phyloP scores from a whole-genome alignment of 2,888 invertebrate genomes.

The Glyphotaelius pellucidus region DNA sequence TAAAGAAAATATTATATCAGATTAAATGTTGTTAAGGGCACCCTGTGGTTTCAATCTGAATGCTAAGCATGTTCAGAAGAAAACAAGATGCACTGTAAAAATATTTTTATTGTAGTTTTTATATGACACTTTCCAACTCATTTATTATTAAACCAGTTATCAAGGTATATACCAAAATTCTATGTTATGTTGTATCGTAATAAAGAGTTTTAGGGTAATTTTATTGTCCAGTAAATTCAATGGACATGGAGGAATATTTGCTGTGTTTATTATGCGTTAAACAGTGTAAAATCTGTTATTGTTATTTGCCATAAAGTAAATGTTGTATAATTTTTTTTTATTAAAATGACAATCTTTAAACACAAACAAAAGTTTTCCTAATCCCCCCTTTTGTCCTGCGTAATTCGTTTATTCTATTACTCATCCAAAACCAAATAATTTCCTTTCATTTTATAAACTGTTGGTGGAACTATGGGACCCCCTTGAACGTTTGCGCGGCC shows the following conservation, averaged over 20 bases:
- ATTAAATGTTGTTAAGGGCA: background rate
- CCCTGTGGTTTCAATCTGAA: background rate
- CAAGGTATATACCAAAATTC: background rate
- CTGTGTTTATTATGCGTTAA: background rate
- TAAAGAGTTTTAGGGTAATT: background rate
- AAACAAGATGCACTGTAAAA: background rate
- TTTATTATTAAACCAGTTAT: background rate
- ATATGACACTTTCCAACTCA: background rate
- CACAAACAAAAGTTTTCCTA: background rate
- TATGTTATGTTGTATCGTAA: background rate
- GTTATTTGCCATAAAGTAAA: background rate
- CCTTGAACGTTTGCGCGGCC: too few species aligned
- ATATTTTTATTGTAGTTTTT: background rate
- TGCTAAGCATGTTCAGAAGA: background rate
- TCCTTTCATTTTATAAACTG: background rate
- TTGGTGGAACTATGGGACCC: too few species aligned
- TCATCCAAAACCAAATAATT: background rate
- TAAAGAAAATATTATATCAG: background rate
- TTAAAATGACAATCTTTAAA: background rate
- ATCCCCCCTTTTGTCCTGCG: background rate
- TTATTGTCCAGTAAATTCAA: background rate
- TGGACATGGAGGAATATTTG: background rate
- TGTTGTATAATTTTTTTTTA: background rate
- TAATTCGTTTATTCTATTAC: too few species aligned
- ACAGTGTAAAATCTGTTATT: background rate